Conservation (phyloP, 2,888 invertebrate genomes). For the Dorcus hopei region DNA sequence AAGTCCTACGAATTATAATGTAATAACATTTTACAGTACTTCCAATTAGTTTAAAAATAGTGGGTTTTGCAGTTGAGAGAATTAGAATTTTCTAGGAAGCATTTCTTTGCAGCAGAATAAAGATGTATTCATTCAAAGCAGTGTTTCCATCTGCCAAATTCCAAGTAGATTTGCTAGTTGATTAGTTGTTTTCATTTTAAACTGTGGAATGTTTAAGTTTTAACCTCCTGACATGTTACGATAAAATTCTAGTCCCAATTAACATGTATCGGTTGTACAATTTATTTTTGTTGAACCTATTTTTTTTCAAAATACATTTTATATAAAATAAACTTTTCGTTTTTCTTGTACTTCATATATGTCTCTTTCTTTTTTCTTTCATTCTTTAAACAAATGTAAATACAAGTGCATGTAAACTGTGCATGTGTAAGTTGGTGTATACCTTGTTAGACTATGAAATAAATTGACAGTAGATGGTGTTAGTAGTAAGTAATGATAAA, state of each 20-base stretch:
- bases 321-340: background rate
- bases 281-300: background rate
- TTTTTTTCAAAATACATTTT: background rate
- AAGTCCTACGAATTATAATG: too few relatives aligned
- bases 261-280: background rate
- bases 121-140: too few relatives aligned
- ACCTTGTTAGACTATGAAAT: constrained; percentile 6
- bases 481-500: constrained; percentile 16
- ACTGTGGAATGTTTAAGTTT: background rate
- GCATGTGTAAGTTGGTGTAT: constrained; percentile 17
- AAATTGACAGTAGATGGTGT: constrained; percentile 29
- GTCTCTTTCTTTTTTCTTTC: background rate
- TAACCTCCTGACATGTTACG: background rate
- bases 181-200: background rate
- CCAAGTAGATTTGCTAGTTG: too few relatives aligned
- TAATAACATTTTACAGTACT: too few relatives aligned
- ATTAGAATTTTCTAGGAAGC: too few relatives aligned
- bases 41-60: too few relatives aligned
- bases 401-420: constrained; percentile 6
- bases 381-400: background rate
- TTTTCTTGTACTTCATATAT: background rate
- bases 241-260: background rate
- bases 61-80: too few relatives aligned
- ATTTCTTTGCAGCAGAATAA: too few relatives aligned
- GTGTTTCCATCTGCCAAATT: too few relatives aligned